Base-by-base conservation (phyloP, 1,140 invertebrate species). In the Drosophila pandora region DNA sequence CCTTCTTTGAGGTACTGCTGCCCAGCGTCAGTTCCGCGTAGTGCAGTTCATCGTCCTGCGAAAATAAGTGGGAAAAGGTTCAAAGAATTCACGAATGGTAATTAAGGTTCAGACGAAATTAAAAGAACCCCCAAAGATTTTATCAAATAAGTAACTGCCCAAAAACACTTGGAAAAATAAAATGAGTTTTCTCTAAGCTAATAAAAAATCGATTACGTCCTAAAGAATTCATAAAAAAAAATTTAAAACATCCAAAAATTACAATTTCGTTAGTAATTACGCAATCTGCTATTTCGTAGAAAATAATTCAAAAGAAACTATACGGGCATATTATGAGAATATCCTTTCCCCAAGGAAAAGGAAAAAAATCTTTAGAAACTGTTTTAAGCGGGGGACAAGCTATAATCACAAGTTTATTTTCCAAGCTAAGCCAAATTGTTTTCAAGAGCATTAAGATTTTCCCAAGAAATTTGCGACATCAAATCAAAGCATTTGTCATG, bases 21-120 rank as follows among this genome's bases (percentile, higher is more conserved):
- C 65, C 50, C 60, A 95, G 91, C 55, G 94, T 94, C 50, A 96
- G 92, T 76, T 96, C 95, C 23, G 95, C 95, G 79, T 96, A 96
- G 53, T 95, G 95, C 70, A 96, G 94, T 90, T 95, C 95, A 53
- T 95, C 94, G 50, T 92, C 92, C 76, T 93, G 39, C 7, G 6
- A 58, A 56, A 17, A 41, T 25, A 41, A 28, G 39, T 7, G 21
- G 1, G 56, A 39, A 45, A 60, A 17, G 32, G 58, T 21, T 54
- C 45, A 47, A 39, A 17, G 17, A 50, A 9, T 21, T 52, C 30
- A 7, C 23, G 4, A 13, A 22, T 9, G 23, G 7, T n/a, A 21
- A 43, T 43, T 32, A 22, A 41, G 43, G 22, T n/a, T 43, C 49
- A 52, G 13, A 28, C 25, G 23, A 61, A 28, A 25, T 21, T 22